Base-by-base conservation (phyloP, 2,888 invertebrate species). In the Agrochola litura region DNA sequence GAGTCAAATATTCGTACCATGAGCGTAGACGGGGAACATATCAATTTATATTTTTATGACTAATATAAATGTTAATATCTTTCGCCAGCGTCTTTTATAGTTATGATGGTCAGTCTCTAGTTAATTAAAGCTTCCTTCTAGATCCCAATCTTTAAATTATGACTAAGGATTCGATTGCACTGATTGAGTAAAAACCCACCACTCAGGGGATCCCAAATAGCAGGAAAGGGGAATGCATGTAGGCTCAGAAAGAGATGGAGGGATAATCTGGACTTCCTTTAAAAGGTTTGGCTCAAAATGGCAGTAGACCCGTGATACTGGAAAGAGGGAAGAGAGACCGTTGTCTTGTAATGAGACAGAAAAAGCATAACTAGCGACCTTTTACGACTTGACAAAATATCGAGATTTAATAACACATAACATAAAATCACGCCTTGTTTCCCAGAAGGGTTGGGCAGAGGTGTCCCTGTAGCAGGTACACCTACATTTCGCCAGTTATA, bases 61-160 rank as follows among this genome's bases (percentile, higher is more conserved):
- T 70, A 69, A 37, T 76, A 14, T 73, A n/a, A 46, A 56, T 46
- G 10, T 46, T 74, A 43, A 41, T 46, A 41, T 61, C 82, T 79
- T 76, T 61, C 65, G 14, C 37, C 1, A 37, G 30, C 61, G 30
- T 25, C 37, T 43, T 49, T 49, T 49, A 56, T 82, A 49, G n/a
- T 30, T 19, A 60, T 68, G 68, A 64, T 60, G 49, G 49, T 25
- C 64, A 68, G 30, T n/a, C 14, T 64, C 14, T n/a, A 64, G 54
- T 68, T 52, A 37, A 58, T 68, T 46, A 37, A 25, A 75, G 14
- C n/a, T 52, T 43, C 71, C 10, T 56, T 63, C 25, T 54, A 49
- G 22, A 76, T 54, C 10, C 1, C 41, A 56, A 54, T 49, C 54
- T 58, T n/a, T 2, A 12, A 77, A 37, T n/a, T n/a, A 60, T 60